Evolutionary conservation across 2,888 invertebrate species (phyloP).

Genomic region (Schrankia costaestrigalis): DNA sequence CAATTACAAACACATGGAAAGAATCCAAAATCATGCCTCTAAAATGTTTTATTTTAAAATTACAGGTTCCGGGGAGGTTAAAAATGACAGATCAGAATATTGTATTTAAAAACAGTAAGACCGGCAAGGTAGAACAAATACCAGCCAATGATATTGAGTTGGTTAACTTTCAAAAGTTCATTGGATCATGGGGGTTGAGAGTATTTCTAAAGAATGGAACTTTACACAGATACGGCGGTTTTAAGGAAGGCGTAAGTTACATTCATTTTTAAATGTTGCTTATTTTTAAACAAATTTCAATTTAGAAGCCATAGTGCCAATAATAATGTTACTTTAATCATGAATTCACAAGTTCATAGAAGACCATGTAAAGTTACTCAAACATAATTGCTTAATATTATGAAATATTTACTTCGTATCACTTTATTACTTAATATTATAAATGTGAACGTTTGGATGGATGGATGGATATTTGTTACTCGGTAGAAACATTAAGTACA

Average conservation of each 20-base stretch:
- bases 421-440: too few relatives aligned
- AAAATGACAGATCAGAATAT: conserved; percentile 95
- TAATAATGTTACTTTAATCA: too few relatives aligned
- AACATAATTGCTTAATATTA: too few relatives aligned
- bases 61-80: conserved; percentile 92
- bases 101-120: conserved; percentile 96
- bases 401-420: too few relatives aligned
- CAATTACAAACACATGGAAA: not conserved
- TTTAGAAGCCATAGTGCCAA: too few relatives aligned
- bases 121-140: conserved; percentile 97
- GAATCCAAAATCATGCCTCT: not conserved
- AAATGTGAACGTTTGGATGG: too few relatives aligned
- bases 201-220: conserved; percentile 94
- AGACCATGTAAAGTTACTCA: too few relatives aligned
- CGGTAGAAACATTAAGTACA: too few relatives aligned
- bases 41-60: conserved; percentile 8
- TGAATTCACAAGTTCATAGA: too few relatives aligned
- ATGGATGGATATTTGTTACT: too few relatives aligned
- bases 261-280: too few relatives aligned
- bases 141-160: conserved; percentile 91
- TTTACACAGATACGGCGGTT: conserved; percentile 95
- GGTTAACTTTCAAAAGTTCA: conserved; percentile 95
- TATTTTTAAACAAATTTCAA: too few relatives aligned
- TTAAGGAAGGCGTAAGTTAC: conserved; percentile 90
- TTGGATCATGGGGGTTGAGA: conserved; percentile 93